A percentile compares a stretch with the other conserved stretches of the same genome.
phyloP scores from a whole-genome alignment of 2,888 invertebrate genomes.

The Alsophila aescularia region DNA sequence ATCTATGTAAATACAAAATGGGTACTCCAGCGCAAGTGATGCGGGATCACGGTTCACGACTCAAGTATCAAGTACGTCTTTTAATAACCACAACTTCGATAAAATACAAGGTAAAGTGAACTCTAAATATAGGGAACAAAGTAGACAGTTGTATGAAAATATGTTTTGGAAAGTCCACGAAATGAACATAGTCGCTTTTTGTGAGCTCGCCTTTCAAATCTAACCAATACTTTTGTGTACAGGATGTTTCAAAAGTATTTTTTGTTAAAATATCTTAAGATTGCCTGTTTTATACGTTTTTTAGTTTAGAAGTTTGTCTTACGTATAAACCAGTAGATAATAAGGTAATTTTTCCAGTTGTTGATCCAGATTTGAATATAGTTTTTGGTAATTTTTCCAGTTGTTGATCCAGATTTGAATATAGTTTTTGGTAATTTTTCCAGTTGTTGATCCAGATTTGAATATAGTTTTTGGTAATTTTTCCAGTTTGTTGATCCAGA shows the following conservation, averaged over 20 bases:
- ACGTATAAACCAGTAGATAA: too few relatives aligned
- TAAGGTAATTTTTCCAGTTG: too few relatives aligned
- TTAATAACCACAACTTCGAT: constrained; percentile 51
- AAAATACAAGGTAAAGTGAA: constrained; percentile 30
- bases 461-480: too few relatives aligned
- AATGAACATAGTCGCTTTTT: constrained; percentile 80
- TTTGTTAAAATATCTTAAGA: too few relatives aligned
- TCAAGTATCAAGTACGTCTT: constrained; percentile 67
- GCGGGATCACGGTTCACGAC: constrained; percentile 73
- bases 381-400: too few relatives aligned
- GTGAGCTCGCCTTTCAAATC: constrained; percentile 71
- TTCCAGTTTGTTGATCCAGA: too few relatives aligned
- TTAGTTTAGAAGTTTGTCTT: too few relatives aligned
- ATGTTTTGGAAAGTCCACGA: constrained; percentile 58
- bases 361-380: too few relatives aligned
- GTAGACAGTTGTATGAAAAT: constrained; percentile 35
- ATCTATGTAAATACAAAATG: constrained; percentile 65
- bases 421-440: too few relatives aligned
- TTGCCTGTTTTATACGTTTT: too few relatives aligned
- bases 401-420: too few relatives aligned
- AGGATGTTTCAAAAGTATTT: constrained; percentile 49
- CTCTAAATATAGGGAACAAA: constrained; percentile 31
- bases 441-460: too few relatives aligned
- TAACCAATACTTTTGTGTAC: constrained; percentile 72
- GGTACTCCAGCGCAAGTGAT: constrained; percentile 69